Evolutionary conservation across 2,888 invertebrate species (phyloP).

Genomic region (Leucania comma): DNA sequence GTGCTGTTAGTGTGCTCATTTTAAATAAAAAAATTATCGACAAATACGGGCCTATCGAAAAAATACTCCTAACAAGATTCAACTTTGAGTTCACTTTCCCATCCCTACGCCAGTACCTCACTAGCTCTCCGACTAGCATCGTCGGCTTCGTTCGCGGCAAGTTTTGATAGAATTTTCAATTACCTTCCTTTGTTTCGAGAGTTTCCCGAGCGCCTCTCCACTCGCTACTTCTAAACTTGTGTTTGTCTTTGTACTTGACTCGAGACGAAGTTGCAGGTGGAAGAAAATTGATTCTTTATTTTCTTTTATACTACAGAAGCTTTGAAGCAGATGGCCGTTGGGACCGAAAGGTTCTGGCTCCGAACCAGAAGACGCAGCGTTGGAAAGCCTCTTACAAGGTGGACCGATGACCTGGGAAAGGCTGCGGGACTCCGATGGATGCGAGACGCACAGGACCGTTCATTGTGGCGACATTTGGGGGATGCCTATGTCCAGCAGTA

Average conservation of each 20-base stretch:
- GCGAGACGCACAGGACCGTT: too few relatives aligned
- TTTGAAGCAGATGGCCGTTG: too few relatives aligned
- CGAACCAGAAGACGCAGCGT: too few relatives aligned
- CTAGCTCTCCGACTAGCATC: constrained; percentile 68
- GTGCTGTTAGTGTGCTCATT: too few relatives aligned
- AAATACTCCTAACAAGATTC: neutral
- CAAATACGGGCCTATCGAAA: too few relatives aligned
- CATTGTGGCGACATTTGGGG: too few relatives aligned
- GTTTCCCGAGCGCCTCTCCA: constrained; percentile 73
- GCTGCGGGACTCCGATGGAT: too few relatives aligned
- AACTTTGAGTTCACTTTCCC: constrained; percentile 23
- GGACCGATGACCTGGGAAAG: too few relatives aligned
- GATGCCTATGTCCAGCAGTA: too few relatives aligned
- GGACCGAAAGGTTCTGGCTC: too few relatives aligned
- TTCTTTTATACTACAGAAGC: neutral
- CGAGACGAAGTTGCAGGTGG: constrained; percentile 38
- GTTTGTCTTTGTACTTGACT: constrained; percentile 57
- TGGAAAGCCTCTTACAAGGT: too few relatives aligned
- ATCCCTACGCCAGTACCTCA: constrained; percentile 63
- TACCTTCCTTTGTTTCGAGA: constrained; percentile 89
- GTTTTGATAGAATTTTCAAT: constrained; percentile 91
- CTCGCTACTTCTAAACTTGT: constrained; percentile 58
- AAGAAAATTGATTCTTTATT: constrained; percentile 28
- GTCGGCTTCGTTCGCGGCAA: constrained; percentile 84
- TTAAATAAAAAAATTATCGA: too few relatives aligned